Evolutionary conservation across 2,888 invertebrate genomes (phyloP).

Genomic region (Syritta pipiens): DNA sequence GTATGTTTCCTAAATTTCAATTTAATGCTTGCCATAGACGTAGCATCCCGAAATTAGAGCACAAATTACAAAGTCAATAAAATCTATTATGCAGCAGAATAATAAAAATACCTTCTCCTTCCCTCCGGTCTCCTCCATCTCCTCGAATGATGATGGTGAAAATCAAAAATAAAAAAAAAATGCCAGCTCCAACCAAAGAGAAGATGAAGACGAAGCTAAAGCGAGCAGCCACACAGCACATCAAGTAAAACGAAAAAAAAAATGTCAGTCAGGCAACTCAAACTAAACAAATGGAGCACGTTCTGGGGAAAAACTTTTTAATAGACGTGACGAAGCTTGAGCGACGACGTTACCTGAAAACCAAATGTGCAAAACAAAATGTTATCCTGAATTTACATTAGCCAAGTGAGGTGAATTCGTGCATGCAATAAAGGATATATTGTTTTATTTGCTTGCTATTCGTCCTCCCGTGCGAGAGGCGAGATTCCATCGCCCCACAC

Average conservation of each 20-base stretch:
- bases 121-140: neutral
- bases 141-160: conserved; percentile 32
- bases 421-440: conserved; percentile 70
- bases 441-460: conserved; percentile 60
- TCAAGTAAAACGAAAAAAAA: conserved; percentile 4
- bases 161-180: conserved; percentile 29
- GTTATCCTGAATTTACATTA: conserved; percentile 69
- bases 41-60: conserved; percentile 50
- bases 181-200: neutral
- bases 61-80: conserved; percentile 68
- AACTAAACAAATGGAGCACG: conserved; percentile 70
- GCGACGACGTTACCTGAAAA: conserved; percentile 66
- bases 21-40: conserved; percentile 42
- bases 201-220: conserved; percentile 14
- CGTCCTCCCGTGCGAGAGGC: neutral
- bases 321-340: conserved; percentile 68
- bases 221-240: conserved; percentile 6
- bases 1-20: conserved; percentile 54
- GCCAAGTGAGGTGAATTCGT: conserved; percentile 68
- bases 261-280: conserved; percentile 68
- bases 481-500: conserved; percentile 27
- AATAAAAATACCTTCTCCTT: conserved; percentile 17
- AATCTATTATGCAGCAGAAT: conserved; percentile 61
- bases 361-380: conserved; percentile 69
- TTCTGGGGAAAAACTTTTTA: conserved; percentile 64